Percentiles rank a stretch among this genome's conserved stretches.
Conservation (phyloP, 2,113 vertebrate species). For the Phrynosoma platyrhinos region DNA sequence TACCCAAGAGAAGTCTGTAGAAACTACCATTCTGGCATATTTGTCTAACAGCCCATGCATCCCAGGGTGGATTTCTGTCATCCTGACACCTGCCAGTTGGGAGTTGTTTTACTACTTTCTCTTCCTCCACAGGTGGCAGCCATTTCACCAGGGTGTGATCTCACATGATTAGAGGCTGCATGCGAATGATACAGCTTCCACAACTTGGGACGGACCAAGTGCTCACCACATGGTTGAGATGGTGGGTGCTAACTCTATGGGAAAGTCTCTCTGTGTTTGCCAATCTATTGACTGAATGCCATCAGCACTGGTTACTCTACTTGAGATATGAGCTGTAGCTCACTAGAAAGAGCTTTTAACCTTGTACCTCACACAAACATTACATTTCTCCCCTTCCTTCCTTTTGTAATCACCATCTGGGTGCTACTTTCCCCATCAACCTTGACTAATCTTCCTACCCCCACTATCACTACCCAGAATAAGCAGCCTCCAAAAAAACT, state of each 20-base stretch:
- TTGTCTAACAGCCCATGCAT: not conserved
- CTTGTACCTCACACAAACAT: not conserved
- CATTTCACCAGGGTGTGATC: not conserved
- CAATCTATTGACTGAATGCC: not conserved
- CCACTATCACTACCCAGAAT: not conserved
- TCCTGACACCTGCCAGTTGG: not conserved
- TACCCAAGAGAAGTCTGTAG: not conserved
- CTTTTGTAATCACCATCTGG: not conserved
- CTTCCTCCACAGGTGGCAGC: not conserved
- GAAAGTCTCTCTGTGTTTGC: not conserved
- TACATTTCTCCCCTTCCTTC: not conserved
- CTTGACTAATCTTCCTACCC: not conserved
- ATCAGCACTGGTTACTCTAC: not conserved
- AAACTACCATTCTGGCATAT: not conserved
- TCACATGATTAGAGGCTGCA: not conserved
- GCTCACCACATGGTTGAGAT: not conserved
- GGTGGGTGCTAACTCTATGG: not conserved
- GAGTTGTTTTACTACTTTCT: not conserved
- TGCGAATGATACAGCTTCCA: not conserved
- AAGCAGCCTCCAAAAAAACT: not conserved
- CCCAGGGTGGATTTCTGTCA: not conserved
- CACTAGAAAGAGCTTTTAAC: not conserved
- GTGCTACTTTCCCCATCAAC: not conserved
- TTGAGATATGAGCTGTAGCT: not conserved
- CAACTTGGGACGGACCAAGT: not conserved